Base-by-base conservation (phyloP, 1,140 invertebrate species). In the Monochamus saltuarius region DNA sequence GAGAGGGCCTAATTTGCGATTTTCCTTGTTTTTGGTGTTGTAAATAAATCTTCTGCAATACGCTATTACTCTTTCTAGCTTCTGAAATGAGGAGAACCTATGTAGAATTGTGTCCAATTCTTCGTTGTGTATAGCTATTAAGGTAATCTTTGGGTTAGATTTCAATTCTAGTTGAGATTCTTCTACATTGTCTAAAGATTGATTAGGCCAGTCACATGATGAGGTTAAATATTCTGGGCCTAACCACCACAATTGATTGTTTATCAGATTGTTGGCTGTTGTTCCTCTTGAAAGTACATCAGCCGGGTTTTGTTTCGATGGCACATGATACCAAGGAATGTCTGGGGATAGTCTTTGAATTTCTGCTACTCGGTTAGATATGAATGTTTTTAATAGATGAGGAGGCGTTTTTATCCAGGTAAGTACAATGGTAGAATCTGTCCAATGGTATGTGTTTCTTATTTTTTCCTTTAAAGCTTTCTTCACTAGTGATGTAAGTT, bases 231-330 rank as follows among this genome's bases (percentile, higher is more conserved):
- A 60, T n/a, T 2, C 10, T 7, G 56, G 61, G 6, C 40, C 61
- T 7, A 45, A 17, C 17, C 47, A 63, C 51, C 58, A 60, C 10
- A 46, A 6, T n/a, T 60, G 16, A 4, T 39, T 1, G 9, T 1
- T 4, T 43, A 40, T 19, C 11, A 63, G 40, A 7, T 59, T 34
- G 29, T 51, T 47, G 29, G 29, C 34, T 9, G 19, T 13, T 7
- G 51, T 16, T 36, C 58, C 56, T 11, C 43, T 39, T n/a, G 56
- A 64, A 35, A 52, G 17, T 17, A 67, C 35, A 56, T 75, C 74
- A 1, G 72, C 73, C 3, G 77, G 74, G 16, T 77, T 77, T 45
- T 72, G 55, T 39, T 46, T 40, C 9, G 73, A 65, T 1, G 55
- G 42, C 11, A 76, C 66, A 17, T 78, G 63, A 8, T 59, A 14